Percentiles rank a stretch among this genome's conserved stretches.
Evolutionary conservation across 2,797 vertebrate species (phyloP).

Genomic region (Botia kubotai): DNA sequence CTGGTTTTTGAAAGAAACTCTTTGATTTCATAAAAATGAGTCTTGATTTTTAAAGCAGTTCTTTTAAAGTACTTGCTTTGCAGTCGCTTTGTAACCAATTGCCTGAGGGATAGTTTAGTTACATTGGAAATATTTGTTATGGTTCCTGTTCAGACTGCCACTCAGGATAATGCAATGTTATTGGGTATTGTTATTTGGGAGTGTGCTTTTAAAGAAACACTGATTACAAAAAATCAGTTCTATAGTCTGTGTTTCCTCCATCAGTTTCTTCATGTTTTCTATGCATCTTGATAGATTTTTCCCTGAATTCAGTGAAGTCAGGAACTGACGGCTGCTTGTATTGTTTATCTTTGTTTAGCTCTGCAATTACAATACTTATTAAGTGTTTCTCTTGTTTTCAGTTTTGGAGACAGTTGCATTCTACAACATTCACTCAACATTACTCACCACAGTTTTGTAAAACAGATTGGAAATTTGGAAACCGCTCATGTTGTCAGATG

Average conservation of each 20-base stretch:
- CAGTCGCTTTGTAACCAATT: neutral
- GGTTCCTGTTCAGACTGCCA: too few species aligned
- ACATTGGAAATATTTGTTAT: too few species aligned
- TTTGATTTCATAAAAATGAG: too few species aligned
- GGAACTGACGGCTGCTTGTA: neutral
- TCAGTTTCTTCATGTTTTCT: neutral
- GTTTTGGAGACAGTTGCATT: neutral
- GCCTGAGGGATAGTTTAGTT: too few species aligned
- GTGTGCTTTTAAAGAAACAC: too few species aligned
- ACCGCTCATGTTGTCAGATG: neutral
- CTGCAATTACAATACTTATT: constrained; percentile 3
- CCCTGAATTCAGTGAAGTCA: neutral
- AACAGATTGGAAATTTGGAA: constrained; percentile 15
- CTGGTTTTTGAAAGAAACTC: neutral
- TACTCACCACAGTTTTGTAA: neutral
- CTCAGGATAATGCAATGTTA: neutral
- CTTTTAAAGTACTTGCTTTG: neutral
- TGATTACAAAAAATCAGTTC: too few species aligned
- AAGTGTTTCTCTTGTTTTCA: neutral
- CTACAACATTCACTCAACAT: constrained; percentile 13
- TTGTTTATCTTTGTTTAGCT: constrained; percentile 13
- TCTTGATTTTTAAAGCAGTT: neutral
- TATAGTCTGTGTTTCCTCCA: neutral
- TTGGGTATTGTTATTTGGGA: too few species aligned
- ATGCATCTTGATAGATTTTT: constrained; percentile 8